phyloP scores from a whole-genome alignment of 2,888 invertebrate genomes.

The Keiferia lycopersicella region DNA sequence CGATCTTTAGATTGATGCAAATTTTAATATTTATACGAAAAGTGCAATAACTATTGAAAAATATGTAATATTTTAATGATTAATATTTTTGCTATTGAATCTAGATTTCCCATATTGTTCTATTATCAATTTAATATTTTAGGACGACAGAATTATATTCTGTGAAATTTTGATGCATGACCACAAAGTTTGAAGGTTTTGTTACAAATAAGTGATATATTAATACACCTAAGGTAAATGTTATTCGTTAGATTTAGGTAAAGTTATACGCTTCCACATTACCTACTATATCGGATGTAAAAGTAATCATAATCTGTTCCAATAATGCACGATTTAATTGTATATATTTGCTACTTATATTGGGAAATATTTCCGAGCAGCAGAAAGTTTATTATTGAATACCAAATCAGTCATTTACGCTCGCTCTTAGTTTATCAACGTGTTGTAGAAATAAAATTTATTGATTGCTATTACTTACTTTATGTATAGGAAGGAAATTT shows the following conservation, averaged over 20 bases:
- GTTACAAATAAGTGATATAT: constrained; percentile 13
- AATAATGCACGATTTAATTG: too few relatives aligned
- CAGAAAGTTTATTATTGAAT: too few relatives aligned
- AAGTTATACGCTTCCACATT: not conserved
- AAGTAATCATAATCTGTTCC: not conserved
- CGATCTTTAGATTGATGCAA: constrained; percentile 4
- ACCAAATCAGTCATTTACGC: too few relatives aligned
- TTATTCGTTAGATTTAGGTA: constrained; percentile 3
- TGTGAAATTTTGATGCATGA: constrained; percentile 1
- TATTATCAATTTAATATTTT: constrained; percentile 8
- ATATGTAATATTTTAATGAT: not conserved
- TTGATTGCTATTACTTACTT: too few relatives aligned
- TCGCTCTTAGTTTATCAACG: too few relatives aligned
- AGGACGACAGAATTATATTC: constrained; percentile 9
- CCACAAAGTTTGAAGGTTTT: constrained; percentile 1
- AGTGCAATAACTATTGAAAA: constrained; percentile 16
- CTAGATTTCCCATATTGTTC: not conserved
- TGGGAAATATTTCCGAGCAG: too few relatives aligned
- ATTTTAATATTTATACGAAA: constrained; percentile 4
- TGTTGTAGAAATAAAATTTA: too few relatives aligned
- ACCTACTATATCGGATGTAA: not conserved
- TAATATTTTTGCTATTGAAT: constrained; percentile 18
- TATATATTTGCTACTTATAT: too few relatives aligned
- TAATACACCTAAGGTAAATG: constrained; percentile 11
- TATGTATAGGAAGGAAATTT: too few relatives aligned